Evolutionary conservation across 1,140 invertebrate species (phyloP).

Genomic region (Papilio glaucus): DNA sequence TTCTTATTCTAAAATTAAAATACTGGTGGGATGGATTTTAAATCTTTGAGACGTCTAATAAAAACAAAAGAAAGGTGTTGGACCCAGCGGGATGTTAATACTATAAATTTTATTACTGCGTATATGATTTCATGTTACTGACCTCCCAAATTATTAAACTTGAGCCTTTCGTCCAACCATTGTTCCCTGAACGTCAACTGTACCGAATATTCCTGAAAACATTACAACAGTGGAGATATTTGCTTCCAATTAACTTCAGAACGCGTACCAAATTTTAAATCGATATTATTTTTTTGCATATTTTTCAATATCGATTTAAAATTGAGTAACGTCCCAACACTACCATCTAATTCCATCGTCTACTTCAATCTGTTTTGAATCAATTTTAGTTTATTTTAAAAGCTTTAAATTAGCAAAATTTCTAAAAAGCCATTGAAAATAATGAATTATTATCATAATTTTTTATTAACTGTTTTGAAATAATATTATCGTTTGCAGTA

Average conservation of each 20-base stretch:
- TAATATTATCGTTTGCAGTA: background rate
- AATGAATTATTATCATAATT: background rate
- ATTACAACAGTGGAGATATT: constrained; percentile 38
- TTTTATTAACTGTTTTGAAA: background rate
- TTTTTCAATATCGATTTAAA: constrained; percentile 21
- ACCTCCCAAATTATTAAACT: constrained; percentile 95
- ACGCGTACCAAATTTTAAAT: constrained; percentile 31
- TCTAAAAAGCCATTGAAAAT: constrained; percentile 20
- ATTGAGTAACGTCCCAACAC: constrained; percentile 25
- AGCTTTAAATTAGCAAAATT: constrained; percentile 38
- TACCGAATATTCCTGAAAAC: constrained; percentile 95
- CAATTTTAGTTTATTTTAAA: constrained; percentile 36
- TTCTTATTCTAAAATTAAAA: no score
- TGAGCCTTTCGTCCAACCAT: constrained; percentile 96
- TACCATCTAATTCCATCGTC: constrained; percentile 21
- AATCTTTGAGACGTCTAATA: no score
- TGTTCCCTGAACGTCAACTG: constrained; percentile 98
- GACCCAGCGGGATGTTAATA: no score
- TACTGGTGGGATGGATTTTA: no score
- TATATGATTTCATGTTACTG: constrained; percentile 52
- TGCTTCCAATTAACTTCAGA: background rate
- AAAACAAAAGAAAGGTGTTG: no score
- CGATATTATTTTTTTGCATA: background rate
- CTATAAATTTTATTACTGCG: no score
- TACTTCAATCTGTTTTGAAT: constrained; percentile 34